Percentiles rank a stretch among this genome's conserved stretches.
These are phyloP conservation scores for Ceramica pisi DNA, from an alignment of 2,888 invertebrate species.

Conservation along the genomic window DNA sequence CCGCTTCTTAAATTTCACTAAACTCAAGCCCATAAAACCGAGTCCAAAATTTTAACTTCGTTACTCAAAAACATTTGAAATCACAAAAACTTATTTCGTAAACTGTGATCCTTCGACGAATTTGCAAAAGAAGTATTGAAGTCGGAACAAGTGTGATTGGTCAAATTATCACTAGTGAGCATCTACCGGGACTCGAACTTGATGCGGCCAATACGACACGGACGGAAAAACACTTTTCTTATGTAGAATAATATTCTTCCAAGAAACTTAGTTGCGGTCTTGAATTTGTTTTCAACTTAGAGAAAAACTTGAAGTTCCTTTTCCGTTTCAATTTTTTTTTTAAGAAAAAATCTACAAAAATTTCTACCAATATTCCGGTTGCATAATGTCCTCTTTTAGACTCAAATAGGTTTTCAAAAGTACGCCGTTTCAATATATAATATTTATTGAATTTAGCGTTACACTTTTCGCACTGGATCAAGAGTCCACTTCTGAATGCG, in stretches of 20 bases:
- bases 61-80: conserved; percentile 38
- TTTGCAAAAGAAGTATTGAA: conserved; percentile 36
- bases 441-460: no score
- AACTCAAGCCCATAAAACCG: no score
- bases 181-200: conserved; percentile 27
- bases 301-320: no score
- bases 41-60: conserved; percentile 30
- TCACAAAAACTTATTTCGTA: conserved; percentile 36
- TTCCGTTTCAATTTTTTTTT: no score
- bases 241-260: background rate
- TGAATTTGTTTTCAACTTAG: background rate
- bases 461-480: no score
- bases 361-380: no score
- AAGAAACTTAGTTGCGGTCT: background rate
- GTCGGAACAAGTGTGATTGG: conserved; percentile 70
- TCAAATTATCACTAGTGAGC: conserved; percentile 72
- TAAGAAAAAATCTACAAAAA: no score
- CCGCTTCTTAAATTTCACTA: no score
- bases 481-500: no score
- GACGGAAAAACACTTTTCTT: conserved; percentile 46
- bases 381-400: no score
- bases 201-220: conserved; percentile 75
- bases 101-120: background rate
- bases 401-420: no score
- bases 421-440: no score